Percentiles rank a stretch among this genome's conserved stretches.
Conservation (phyloP, 2,113 vertebrate genomes). For the Caloenas nicobarica region DNA sequence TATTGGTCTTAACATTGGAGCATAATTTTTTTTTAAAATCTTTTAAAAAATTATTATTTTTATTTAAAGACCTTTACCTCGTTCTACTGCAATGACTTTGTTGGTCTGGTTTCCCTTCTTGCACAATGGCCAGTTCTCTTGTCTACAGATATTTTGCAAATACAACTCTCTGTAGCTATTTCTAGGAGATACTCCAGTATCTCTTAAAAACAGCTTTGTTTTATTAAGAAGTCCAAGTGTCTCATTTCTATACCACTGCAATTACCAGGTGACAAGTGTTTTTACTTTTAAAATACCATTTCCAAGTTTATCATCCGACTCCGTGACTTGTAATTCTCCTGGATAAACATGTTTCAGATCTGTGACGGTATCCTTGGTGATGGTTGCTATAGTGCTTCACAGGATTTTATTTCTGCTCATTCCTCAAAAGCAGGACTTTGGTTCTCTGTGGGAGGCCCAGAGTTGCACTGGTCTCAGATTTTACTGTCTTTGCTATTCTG, state of each 20-base stretch:
- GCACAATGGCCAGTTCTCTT: not conserved
- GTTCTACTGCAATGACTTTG: not conserved
- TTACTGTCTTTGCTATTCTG: conserved; percentile 21
- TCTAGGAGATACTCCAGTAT: not conserved
- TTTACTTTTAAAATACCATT: conserved; percentile 41
- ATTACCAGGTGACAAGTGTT: conserved; percentile 30
- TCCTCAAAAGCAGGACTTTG: conserved; percentile 51
- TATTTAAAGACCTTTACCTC: not conserved
- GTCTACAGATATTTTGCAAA: not conserved
- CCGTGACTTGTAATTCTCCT: not conserved
- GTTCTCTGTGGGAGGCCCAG: conserved; percentile 29
- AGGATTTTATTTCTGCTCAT: conserved; percentile 46
- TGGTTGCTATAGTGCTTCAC: conserved; percentile 55
- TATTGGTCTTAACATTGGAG: not conserved
- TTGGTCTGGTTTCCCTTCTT: not conserved
- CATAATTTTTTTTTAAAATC: not conserved
- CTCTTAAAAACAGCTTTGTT: conserved; percentile 13
- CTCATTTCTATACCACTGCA: not conserved
- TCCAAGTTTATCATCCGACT: conserved; percentile 42
- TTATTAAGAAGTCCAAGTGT: not conserved
- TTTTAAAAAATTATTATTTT: not conserved
- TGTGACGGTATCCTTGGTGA: conserved; percentile 58
- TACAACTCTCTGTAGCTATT: not conserved
- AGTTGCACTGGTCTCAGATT: not conserved
- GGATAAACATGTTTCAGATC: conserved; percentile 45